Base-by-base conservation (phyloP, 2,888 invertebrate genomes). In the Lymantria dispar region DNA sequence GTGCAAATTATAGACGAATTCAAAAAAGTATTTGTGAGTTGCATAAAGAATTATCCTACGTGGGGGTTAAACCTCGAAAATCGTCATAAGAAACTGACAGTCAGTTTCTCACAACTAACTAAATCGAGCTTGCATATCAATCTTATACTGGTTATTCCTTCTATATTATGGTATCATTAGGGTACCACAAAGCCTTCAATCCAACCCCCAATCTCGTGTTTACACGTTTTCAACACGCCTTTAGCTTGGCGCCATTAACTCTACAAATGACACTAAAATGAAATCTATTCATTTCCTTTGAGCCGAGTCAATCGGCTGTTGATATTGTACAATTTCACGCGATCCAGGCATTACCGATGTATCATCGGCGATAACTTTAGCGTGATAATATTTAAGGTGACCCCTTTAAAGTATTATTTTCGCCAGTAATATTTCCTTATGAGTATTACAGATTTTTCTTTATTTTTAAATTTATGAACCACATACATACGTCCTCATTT, bases 251-350 rank as follows among this genome's bases (percentile, higher is more conserved):
- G 84, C 86, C 83, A 91, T 91, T 91, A 91, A 74, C 84, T 71
- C 85, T 84, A 90, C 89, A 90, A 90, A 91, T 88, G 91, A 88
- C 90, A 91, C 88, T 85, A 85, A 85, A 90, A 90, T 86, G 85
- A 90, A 91, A 91, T 91, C 91, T 91, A 90, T 91, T 91, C 90
- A 91, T 91, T 91, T 91, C 88, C 89, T 82, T 81, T 74, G 78
- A 78, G 78, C 71, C 75, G 84, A 89, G 88, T 87, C 90, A 87
- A 89, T 89, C 83, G 87, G 73, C 77, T 72, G 73, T 74, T 76
- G 77, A 87, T 89, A 91, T 89, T 86, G 88, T 86, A 70, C 74
- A 78, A 82, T 81, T 86, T 80, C 91, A 91, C 91, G 91, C 91
- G 88, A 91, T 90, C 67, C 75, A 60, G 67, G 73, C 91, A 91